Percentiles rank a stretch among this genome's conserved stretches.
Evolutionary conservation across 1,140 invertebrate species (phyloP).

Genomic region (Octopus sinensis): DNA sequence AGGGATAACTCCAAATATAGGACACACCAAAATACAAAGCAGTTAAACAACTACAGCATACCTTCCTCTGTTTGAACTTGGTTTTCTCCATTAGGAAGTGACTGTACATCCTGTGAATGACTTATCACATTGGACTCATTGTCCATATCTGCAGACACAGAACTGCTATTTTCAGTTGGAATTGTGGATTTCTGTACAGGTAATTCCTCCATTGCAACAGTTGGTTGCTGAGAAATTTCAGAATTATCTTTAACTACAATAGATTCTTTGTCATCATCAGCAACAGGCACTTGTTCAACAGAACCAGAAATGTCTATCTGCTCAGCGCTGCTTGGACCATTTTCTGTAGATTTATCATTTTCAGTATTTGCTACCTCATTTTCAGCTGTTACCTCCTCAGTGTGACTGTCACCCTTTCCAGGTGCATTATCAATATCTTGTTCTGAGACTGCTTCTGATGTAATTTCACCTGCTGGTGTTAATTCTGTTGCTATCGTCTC

Average conservation of each 20-base stretch:
- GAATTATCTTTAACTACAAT: not conserved
- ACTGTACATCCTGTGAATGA: constrained; percentile 11
- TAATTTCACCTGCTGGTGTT: not conserved
- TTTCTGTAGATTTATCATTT: not conserved
- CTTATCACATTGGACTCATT: not conserved
- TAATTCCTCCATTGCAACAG: constrained; percentile 7
- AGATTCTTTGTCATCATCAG: not conserved
- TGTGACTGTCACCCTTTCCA: not conserved
- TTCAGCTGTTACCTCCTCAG: not conserved
- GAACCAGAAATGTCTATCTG: constrained; percentile 6
- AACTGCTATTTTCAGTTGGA: not conserved
- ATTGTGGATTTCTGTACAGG: not conserved
- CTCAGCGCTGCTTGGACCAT: not conserved
- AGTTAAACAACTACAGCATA: constrained; percentile 13
- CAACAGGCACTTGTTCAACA: not conserved
- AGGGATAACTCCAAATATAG: constrained; percentile 13
- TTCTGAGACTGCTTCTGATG: not conserved
- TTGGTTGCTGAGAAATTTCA: not conserved
- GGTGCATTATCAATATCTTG: not conserved
- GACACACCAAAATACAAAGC: constrained; percentile 12
- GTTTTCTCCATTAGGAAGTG: constrained; percentile 11
- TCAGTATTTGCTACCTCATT: not conserved
- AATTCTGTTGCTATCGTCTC: not conserved
- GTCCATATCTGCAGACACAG: not conserved
- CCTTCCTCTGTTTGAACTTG: constrained; percentile 12